phyloP scores from a whole-genome alignment of 2,888 invertebrate species.

The Caenorhabditis sp. region DNA sequence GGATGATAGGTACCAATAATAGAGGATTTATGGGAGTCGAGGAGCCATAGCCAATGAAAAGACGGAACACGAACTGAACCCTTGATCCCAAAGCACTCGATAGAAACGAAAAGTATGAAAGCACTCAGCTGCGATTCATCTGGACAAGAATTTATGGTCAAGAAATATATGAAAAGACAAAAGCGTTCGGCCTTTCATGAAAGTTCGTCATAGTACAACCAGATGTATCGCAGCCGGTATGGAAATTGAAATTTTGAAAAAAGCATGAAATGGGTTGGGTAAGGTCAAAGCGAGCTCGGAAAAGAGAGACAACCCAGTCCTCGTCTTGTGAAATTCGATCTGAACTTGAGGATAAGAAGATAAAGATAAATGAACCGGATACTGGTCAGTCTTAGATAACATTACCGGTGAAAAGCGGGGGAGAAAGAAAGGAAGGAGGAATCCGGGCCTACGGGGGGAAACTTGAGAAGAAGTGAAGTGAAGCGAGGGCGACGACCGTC shows the following conservation, averaged over 20 bases:
- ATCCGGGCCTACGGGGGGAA: conserved; percentile 16
- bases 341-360: neutral
- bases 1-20: neutral
- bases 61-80: neutral
- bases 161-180: no score
- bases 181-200: neutral
- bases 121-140: conserved; percentile 14
- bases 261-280: no score
- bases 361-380: conserved; percentile 17
- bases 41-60: neutral
- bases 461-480: conserved; percentile 38
- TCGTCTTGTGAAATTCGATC: neutral
- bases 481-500: conserved; percentile 32
- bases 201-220: no score
- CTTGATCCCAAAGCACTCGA: neutral
- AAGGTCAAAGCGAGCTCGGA: no score
- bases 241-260: no score
- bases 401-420: conserved; percentile 21
- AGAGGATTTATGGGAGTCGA: neutral
- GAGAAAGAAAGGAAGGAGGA: conserved; percentile 7
- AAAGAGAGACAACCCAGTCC: no score
- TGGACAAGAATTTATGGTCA: no score
- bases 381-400: conserved; percentile 45
- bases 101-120: neutral
- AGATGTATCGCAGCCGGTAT: no score